Evolutionary conservation across 2,888 invertebrate species (phyloP), one percentile per base, ranked within the genome.

Genomic region (Odontothrips loti): DNA sequence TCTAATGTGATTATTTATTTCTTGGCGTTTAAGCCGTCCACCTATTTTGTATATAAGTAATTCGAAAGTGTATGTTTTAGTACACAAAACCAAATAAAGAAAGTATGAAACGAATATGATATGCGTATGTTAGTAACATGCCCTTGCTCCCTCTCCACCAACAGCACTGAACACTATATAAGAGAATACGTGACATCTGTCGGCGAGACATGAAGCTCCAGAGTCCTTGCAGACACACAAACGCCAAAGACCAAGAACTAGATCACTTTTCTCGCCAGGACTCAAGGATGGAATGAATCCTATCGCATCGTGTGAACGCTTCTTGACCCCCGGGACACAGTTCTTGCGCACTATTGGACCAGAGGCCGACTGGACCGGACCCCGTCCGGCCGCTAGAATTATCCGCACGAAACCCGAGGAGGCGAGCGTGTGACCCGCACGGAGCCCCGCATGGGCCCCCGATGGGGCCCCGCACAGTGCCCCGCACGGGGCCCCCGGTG

Each of bases 81-180:
- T 27, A 75, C 68, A 75, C 68, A 27, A 27, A 11, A 27, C 68
- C 68, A 75, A 75, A 75, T 75, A 75, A 75, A 75, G 58, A 58
- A 58, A 11, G 6, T 27, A 23, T 23, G 27, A 75, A 75, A 68
- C 68, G 8, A 75, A 75, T 1, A 1, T 75, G 0, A 4, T 4
- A 11, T 17, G 0, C 58, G 6, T 6, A 43, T 43, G n/a, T n/a
- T n/a, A n/a, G n/a, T n/a, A n/a, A n/a, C n/a, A n/a, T n/a, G n/a
- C n/a, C n/a, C n/a, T n/a, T n/a, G n/a, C n/a, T n/a, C n/a, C n/a
- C n/a, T n/a, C n/a, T n/a, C n/a, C n/a, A n/a, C n/a, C n/a, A n/a
- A n/a, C n/a, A n/a, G n/a, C n/a, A n/a, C n/a, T n/a, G n/a, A n/a
- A n/a, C n/a, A n/a, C n/a, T n/a, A n/a, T n/a, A n/a, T n/a, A n/a